phyloP scores from a whole-genome alignment of 2,113 vertebrate genomes.

The Harpagus bidentatus region DNA sequence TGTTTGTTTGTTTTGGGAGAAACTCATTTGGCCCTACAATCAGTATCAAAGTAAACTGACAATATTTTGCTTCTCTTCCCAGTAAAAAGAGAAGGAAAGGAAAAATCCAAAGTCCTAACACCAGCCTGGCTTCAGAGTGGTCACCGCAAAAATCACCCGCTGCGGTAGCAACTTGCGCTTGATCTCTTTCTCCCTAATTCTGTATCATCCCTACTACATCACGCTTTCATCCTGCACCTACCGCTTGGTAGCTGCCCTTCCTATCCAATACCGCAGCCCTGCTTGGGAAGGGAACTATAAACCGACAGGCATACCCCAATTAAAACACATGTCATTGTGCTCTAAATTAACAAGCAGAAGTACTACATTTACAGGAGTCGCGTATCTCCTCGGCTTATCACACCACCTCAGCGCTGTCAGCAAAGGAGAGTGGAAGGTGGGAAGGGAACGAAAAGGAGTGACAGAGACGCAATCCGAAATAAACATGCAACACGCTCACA shows the following conservation, averaged over 20 bases:
- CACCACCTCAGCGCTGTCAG: not conserved
- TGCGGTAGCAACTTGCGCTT: not conserved
- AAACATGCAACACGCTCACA: not conserved
- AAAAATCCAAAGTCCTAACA: not conserved
- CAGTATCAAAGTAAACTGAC: not conserved
- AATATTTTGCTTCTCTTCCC: not conserved
- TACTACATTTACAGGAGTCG: not conserved
- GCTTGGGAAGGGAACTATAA: not conserved
- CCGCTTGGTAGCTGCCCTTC: not conserved
- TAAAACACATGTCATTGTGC: not conserved
- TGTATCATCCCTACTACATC: not conserved
- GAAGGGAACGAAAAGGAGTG: not conserved
- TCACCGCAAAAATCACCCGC: not conserved
- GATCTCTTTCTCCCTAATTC: not conserved
- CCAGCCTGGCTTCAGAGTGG: not conserved
- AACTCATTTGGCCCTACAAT: not conserved
- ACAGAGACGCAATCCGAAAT: not conserved
- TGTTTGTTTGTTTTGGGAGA: not conserved
- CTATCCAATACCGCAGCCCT: not conserved
- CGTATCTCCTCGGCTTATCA: not conserved
- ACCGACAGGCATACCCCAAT: not conserved
- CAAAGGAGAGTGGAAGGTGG: not conserved
- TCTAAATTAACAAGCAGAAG: not conserved
- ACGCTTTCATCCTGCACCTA: not conserved
- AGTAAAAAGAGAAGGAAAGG: not conserved